Evolutionary conservation across 2,113 vertebrate genomes (phyloP).

Genomic region (Ptyas mucosa): DNA sequence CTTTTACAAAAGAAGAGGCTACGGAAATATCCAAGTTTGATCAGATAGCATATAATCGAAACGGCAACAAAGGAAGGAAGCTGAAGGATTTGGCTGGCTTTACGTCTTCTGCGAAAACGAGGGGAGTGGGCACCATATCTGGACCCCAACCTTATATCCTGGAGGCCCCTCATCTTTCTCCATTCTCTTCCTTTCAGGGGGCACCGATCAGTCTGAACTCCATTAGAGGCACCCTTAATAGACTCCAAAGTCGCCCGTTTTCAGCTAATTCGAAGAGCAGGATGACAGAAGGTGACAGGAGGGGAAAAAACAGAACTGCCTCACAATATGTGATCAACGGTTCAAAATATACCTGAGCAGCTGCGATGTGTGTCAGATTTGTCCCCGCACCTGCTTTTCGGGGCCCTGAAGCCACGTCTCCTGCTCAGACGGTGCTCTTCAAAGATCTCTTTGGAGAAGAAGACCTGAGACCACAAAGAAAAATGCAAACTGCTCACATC

Average conservation of each 20-base stretch:
- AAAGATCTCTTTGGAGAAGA: not conserved
- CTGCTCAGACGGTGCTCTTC: not conserved
- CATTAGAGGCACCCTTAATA: not conserved
- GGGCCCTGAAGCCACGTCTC: not conserved
- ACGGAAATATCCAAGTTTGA: slow-evolving; percentile 57
- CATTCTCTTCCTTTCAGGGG: not conserved
- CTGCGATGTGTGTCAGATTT: not conserved
- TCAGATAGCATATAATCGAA: slow-evolving; percentile 34
- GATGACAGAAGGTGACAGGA: not conserved
- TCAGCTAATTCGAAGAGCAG: not conserved
- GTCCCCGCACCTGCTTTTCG: not conserved
- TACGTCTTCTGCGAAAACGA: not conserved
- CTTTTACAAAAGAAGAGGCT: slow-evolving; percentile 62
- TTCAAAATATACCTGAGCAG: not conserved
- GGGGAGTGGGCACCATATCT: not conserved
- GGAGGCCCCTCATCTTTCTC: not conserved
- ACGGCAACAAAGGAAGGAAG: not conserved
- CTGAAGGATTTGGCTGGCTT: not conserved
- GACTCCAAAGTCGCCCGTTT: too few relatives aligned
- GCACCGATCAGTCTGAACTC: too few relatives aligned
- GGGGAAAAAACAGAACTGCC: not conserved
- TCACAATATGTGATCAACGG: not conserved
- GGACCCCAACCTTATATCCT: not conserved
- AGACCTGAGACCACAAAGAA: not conserved
- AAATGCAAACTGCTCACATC: not conserved